Conservation (phyloP, 1,140 invertebrate genomes). For the Tyrophagus putrescentiae region DNA sequence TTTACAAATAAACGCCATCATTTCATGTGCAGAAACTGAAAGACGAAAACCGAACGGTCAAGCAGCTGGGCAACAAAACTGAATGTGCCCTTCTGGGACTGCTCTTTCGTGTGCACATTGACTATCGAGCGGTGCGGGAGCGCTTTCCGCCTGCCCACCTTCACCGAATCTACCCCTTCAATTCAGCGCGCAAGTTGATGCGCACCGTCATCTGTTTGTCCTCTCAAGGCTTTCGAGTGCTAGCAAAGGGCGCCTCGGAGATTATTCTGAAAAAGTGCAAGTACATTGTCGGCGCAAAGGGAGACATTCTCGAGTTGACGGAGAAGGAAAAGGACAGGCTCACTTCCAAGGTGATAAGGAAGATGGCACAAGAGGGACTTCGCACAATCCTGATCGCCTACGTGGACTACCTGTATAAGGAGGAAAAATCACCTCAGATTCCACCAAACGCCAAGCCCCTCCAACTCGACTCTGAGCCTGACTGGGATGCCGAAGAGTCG, state of each 20-base stretch:
- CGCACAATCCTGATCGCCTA: constrained; percentile 91
- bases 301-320: constrained; percentile 49
- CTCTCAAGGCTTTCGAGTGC: constrained; percentile 62
- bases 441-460: constrained; percentile 39
- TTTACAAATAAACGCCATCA: constrained; percentile 55
- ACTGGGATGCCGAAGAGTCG: constrained; percentile 94
- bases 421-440: constrained; percentile 72
- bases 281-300: not conserved
- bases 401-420: constrained; percentile 64
- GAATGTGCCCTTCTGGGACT: constrained; percentile 93
- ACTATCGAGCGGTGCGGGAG: constrained; percentile 76
- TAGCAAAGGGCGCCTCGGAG: constrained; percentile 96
- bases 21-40: constrained; percentile 40
- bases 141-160: constrained; percentile 76
- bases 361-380: constrained; percentile 70
- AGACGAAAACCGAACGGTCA: constrained; percentile 66
- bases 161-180: constrained; percentile 93
- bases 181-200: constrained; percentile 96
- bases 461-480: constrained; percentile 70
- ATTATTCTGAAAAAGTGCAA: constrained; percentile 72
- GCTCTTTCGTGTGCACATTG: constrained; percentile 69
- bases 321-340: constrained; percentile 79
- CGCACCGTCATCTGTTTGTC: constrained; percentile 70
- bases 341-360: constrained; percentile 91
- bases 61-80: constrained; percentile 95